Conservation (phyloP, 2,888 invertebrate species). For the Deladenus siricidicola region DNA sequence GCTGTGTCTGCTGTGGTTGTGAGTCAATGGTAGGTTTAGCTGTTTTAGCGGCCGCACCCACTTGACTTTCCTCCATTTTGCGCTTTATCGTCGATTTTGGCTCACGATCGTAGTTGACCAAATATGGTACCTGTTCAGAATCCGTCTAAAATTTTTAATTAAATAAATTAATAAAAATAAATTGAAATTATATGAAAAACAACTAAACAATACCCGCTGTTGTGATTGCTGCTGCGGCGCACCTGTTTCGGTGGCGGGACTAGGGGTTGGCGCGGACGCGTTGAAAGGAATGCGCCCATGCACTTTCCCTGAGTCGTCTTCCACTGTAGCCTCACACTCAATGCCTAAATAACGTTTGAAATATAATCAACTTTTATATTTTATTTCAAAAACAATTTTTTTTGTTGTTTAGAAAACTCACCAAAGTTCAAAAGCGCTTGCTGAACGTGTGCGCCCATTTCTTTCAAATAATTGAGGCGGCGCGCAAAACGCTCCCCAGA, state of each 20-base stretch:
- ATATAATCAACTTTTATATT: constrained; percentile 3
- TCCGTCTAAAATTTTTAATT: no score
- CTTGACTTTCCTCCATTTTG: no score
- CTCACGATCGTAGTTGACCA: background rate
- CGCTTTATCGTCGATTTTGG: background rate
- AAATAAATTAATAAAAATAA: no score
- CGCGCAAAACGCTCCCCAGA: no score
- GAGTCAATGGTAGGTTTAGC: background rate
- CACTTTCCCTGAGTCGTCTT: constrained; percentile 12
- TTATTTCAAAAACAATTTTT: constrained; percentile 6
- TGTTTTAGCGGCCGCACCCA: background rate
- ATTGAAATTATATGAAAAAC: background rate
- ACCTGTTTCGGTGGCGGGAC: no score
- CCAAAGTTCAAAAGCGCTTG: constrained; percentile 21
- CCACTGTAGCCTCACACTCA: constrained; percentile 15
- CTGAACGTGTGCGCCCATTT: constrained; percentile 20
- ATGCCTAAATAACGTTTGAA: constrained; percentile 15
- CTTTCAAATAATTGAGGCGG: constrained; percentile 22
- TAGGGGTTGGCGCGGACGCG: constrained; percentile 2
- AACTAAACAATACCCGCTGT: background rate
- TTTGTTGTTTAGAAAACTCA: constrained; percentile 1
- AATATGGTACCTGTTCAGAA: no score
- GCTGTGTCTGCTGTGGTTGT: background rate
- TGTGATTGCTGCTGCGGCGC: background rate
- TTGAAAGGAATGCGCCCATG: constrained; percentile 11